These are phyloP conservation scores for Dusona sp. DNA, from an alignment of 2,888 invertebrate species.

Conservation along the genomic window DNA sequence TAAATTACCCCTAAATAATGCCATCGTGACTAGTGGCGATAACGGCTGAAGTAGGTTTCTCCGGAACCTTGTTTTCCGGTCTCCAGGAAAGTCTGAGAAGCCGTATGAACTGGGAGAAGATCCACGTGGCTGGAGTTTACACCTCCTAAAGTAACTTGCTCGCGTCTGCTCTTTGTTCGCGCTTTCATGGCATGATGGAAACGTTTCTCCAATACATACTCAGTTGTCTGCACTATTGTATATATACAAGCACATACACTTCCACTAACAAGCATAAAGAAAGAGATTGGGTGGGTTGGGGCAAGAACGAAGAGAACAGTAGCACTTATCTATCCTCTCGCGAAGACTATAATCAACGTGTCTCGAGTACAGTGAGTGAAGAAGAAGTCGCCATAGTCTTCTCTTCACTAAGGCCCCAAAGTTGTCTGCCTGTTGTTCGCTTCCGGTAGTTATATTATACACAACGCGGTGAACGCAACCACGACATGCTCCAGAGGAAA, in stretches of 20 bases:
- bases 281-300: constrained; percentile 15
- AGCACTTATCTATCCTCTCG: constrained; percentile 58
- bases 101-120: not conserved
- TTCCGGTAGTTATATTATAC: constrained; percentile 74
- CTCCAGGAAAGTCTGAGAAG: not conserved
- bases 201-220: constrained; percentile 5
- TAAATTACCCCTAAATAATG: not conserved
- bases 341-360: constrained; percentile 50
- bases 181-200: constrained; percentile 29
- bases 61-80: not conserved
- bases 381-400: constrained; percentile 34
- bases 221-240: constrained; percentile 13
- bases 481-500: constrained; percentile 53
- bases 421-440: constrained; percentile 72
- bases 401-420: constrained; percentile 37
- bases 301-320: constrained; percentile 3
- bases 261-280: not conserved
- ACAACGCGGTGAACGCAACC: constrained; percentile 42
- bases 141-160: constrained; percentile 41
- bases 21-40: not conserved
- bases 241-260: not conserved
- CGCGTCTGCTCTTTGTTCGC: constrained; percentile 46
- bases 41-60: not conserved
- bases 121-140: not conserved
- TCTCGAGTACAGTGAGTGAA: constrained; percentile 29